These are phyloP conservation scores for Otis tarda DNA, from an alignment of 2,113 vertebrate genomes.

Conservation along the genomic window DNA sequence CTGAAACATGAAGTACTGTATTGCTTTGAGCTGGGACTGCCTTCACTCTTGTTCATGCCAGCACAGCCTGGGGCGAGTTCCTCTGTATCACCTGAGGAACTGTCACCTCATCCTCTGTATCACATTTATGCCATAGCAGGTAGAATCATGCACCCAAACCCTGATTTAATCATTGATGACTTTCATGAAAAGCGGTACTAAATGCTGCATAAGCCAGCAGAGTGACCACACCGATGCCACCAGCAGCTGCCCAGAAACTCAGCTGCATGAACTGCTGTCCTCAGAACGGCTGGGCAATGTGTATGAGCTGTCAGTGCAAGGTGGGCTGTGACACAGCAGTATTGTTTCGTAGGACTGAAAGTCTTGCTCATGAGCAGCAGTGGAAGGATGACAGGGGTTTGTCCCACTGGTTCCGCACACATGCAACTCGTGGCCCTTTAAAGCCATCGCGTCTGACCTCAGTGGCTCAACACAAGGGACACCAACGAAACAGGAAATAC, in stretches of 20 bases:
- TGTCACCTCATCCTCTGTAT: not conserved
- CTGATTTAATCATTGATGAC: not conserved
- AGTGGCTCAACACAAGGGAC: not conserved
- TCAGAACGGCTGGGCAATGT: not conserved
- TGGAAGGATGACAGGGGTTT: not conserved
- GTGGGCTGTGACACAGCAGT: not conserved
- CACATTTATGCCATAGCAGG: not conserved
- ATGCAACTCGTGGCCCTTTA: not conserved
- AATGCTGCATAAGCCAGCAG: not conserved
- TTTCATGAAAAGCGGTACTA: not conserved
- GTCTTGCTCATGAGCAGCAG: not conserved
- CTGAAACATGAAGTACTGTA: not conserved
- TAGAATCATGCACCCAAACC: not conserved
- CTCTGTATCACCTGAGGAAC: not conserved
- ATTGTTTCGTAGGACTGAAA: not conserved
- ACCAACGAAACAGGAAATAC: not conserved
- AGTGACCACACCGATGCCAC: fast-evolving
- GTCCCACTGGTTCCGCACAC: not conserved
- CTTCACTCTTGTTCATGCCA: not conserved
- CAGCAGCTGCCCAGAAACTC: not conserved
- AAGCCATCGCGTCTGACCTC: not conserved
- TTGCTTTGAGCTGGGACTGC: not conserved
- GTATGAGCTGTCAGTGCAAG: not conserved
- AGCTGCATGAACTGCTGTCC: not conserved
- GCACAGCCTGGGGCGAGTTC: not conserved